A percentile compares a stretch with the other conserved stretches of the same genome.
Evolutionary conservation across 2,888 invertebrate genomes (phyloP).

Genomic region (Abrostola triplasia): DNA sequence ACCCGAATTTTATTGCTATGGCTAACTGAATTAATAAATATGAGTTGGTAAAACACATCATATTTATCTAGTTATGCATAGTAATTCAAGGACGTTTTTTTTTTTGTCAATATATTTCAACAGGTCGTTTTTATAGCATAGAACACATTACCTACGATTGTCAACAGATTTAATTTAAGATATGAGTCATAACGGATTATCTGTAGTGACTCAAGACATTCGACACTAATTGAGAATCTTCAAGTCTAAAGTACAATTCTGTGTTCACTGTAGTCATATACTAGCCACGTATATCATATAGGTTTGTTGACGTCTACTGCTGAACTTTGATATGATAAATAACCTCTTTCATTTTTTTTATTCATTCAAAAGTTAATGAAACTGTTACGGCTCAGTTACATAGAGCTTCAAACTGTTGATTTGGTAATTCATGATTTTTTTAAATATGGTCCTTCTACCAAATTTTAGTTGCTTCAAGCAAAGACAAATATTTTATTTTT

Average conservation of each 20-base stretch:
- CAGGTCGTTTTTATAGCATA: slow-evolving; percentile 1
- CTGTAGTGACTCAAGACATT: slow-evolving; percentile 16
- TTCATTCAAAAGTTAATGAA: no score
- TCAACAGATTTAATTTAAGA: slow-evolving; percentile 23
- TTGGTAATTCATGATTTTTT: no score
- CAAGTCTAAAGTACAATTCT: slow-evolving; percentile 26
- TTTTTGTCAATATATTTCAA: neutral
- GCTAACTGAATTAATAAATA: slow-evolving; percentile 6
- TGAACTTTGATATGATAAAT: neutral
- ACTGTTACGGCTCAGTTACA: no score
- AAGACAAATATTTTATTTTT: no score
- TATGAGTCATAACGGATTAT: slow-evolving; percentile 37
- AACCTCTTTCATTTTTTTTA: no score
- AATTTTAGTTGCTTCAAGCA: no score
- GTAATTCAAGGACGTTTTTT: neutral
- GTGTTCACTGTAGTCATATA: neutral
- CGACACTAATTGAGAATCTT: slow-evolving; percentile 11
- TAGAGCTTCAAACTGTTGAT: no score
- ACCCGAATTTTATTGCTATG: neutral
- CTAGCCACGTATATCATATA: neutral
- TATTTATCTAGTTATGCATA: neutral
- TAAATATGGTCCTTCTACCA: no score
- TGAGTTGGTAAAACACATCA: no score
- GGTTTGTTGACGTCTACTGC: neutral
- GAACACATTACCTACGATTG: slow-evolving; percentile 9